These are phyloP conservation scores for Galleria mellonella DNA, from an alignment of 1,140 invertebrate species.

Conservation along the genomic window DNA sequence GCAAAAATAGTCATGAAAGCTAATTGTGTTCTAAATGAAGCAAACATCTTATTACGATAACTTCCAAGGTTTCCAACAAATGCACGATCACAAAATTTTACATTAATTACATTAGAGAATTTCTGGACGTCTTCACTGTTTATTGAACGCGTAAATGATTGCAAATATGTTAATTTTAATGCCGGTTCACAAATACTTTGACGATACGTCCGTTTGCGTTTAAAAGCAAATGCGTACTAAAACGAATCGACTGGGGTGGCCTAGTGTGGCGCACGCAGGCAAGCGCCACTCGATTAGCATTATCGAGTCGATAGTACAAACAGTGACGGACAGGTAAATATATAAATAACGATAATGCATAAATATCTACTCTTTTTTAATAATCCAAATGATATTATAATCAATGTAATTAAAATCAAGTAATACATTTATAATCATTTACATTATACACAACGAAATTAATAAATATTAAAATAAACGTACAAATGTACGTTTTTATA, in stretches of 20 bases:
- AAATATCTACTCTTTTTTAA: too few relatives aligned
- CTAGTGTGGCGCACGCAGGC: conserved; percentile 54
- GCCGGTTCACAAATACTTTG: conserved; percentile 25
- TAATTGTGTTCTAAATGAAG: not conserved
- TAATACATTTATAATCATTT: too few relatives aligned
- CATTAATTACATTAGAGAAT: conserved; percentile 12
- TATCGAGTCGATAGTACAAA: conserved; percentile 50
- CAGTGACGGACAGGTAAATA: conserved; percentile 11
- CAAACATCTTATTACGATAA: not conserved
- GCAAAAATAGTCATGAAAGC: too few relatives aligned
- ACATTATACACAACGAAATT: too few relatives aligned
- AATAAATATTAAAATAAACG: too few relatives aligned
- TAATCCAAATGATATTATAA: too few relatives aligned
- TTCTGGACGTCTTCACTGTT: conserved; percentile 14
- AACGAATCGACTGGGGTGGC: conserved; percentile 36
- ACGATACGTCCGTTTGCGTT: conserved; percentile 30
- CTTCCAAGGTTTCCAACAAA: conserved; percentile 16
- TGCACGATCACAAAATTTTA: conserved; percentile 10
- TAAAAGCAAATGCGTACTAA: conserved; percentile 47
- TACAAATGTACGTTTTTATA: too few relatives aligned
- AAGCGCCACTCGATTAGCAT: conserved; percentile 31
- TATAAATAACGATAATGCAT: too few relatives aligned
- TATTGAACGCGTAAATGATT: conserved; percentile 17
- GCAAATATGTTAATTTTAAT: conserved; percentile 31
- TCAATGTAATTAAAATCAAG: too few relatives aligned